Percentiles rank a stretch among this genome's conserved stretches.
Evolutionary conservation across 2,797 vertebrate genomes (phyloP).

Genomic region (Emys orbicularis): DNA sequence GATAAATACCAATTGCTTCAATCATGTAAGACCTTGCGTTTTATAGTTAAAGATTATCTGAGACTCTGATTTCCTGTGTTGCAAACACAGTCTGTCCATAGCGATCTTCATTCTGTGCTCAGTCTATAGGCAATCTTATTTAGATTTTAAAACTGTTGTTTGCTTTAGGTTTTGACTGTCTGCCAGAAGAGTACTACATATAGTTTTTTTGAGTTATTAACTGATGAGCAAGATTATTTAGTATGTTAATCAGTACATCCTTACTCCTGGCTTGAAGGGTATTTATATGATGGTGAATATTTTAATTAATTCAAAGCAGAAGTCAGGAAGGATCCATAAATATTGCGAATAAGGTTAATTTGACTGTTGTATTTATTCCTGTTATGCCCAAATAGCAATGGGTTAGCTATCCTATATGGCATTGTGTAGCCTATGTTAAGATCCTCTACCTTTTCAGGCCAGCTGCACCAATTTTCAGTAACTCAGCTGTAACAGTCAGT

Average conservation of each 20-base stretch:
- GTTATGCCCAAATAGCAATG: constrained; percentile 13
- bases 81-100: constrained; percentile 5
- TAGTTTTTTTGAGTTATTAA: constrained; percentile 52
- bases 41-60: constrained; percentile 14
- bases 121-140: not conserved
- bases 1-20: constrained; percentile 25
- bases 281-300: constrained; percentile 68
- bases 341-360: constrained; percentile 64
- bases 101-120: not conserved
- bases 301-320: constrained; percentile 64
- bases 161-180: constrained; percentile 39
- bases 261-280: constrained; percentile 60
- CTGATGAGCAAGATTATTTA: constrained; percentile 62
- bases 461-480: not conserved
- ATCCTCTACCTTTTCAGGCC: not conserved
- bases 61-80: constrained; percentile 42
- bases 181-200: constrained; percentile 54
- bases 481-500: not conserved
- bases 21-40: constrained; percentile 34
- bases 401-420: constrained; percentile 26
- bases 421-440: constrained; percentile 3
- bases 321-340: constrained; percentile 53
- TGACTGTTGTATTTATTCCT: constrained; percentile 44
- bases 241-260: constrained; percentile 60
- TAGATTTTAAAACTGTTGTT: constrained; percentile 42